phyloP scores from a whole-genome alignment of 2,113 vertebrate species.

The Chamaetylas fuelleborni region DNA sequence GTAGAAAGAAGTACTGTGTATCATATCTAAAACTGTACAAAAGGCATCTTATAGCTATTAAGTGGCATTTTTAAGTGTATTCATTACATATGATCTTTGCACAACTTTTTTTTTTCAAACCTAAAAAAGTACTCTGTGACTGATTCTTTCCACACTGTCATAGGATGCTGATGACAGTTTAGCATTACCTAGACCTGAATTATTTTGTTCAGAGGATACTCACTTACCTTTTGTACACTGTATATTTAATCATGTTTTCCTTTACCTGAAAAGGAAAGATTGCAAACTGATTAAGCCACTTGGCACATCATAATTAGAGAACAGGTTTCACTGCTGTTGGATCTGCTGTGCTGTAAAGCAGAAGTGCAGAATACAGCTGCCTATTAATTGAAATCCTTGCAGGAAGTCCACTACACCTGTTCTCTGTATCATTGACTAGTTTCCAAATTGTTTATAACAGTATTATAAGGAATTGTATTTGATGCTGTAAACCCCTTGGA shows the following conservation, averaged over 20 bases:
- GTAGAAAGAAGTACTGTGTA: background rate
- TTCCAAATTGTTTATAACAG: background rate
- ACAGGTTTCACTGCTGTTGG: background rate
- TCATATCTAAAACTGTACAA: background rate
- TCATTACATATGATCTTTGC: background rate
- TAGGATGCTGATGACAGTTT: background rate
- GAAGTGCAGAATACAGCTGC: background rate
- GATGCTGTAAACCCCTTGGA: background rate
- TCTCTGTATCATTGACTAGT: background rate
- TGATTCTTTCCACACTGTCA: background rate
- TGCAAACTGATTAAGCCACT: background rate
- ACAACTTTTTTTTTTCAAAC: background rate
- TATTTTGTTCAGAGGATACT: background rate
- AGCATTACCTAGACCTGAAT: background rate
- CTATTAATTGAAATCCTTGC: conserved; percentile 8
- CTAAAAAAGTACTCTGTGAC: background rate
- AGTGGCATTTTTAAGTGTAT: background rate
- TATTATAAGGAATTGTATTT: background rate
- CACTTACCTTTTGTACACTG: background rate
- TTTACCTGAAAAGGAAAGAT: background rate
- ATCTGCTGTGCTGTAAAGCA: background rate
- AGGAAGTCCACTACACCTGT: background rate
- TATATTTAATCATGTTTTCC: background rate
- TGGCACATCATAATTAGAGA: background rate
- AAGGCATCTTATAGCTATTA: background rate